These are phyloP conservation scores for Corythucha ciliata DNA, from an alignment of 2,888 invertebrate species.

Conservation along the genomic window DNA sequence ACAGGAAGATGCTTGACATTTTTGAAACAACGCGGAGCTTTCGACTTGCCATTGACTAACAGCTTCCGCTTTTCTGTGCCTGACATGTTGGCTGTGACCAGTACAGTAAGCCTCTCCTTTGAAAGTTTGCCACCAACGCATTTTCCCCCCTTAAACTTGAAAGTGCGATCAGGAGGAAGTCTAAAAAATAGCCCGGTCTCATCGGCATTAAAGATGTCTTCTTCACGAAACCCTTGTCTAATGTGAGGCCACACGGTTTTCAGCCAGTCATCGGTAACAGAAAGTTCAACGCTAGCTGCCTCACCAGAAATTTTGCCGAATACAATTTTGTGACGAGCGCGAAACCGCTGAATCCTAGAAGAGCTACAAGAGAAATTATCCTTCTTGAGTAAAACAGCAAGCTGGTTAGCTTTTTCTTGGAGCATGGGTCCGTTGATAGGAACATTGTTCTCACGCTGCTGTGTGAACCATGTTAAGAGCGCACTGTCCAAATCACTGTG, in stretches of 20 bases:
- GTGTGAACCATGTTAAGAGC: neutral
- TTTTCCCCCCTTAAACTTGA: slow-evolving; percentile 35
- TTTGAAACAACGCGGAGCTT: neutral
- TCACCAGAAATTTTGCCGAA: neutral
- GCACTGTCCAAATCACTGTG: neutral
- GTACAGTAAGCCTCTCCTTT: neutral
- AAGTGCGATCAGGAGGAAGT: slow-evolving; percentile 35
- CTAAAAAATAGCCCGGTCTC: slow-evolving; percentile 36
- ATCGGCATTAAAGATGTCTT: slow-evolving; percentile 37
- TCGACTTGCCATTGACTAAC: neutral
- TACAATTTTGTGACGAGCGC: neutral
- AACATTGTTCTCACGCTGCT: neutral
- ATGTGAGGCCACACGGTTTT: too few species aligned
- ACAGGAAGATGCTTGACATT: neutral
- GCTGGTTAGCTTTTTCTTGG: slow-evolving; percentile 1
- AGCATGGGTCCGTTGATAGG: neutral
- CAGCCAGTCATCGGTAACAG: neutral
- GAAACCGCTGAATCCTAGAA: neutral
- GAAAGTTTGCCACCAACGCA: slow-evolving; percentile 1
- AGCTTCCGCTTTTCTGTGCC: slow-evolving; percentile 2
- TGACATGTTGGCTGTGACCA: neutral
- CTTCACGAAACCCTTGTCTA: too few species aligned
- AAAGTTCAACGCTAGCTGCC: neutral
- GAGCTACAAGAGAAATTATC: neutral
- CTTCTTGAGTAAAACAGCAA: neutral